Base-by-base conservation (phyloP, 2,797 vertebrate species). In the Myotis myotis region DNA sequence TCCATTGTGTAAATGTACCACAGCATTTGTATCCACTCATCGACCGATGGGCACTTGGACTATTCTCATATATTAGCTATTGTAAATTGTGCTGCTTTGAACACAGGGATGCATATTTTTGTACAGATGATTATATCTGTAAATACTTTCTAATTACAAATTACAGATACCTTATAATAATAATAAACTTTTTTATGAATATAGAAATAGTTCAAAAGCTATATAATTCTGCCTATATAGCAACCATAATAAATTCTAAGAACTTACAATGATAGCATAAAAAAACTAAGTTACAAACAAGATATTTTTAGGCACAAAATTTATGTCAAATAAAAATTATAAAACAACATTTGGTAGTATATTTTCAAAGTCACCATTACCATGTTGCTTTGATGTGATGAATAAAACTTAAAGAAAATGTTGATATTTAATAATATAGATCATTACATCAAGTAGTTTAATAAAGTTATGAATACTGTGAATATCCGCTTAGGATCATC, bases 261-360 rank as follows among this genome's bases (percentile, higher is more conserved):
- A 78, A 66, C 9, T 72, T 82, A 62, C 5, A 82, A 30, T 38
- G 38, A 1, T 62, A 78, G 3, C 23, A 78, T n/a, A 15, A 72
- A 79, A 79, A 81, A 51, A 76, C 25, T 72, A 87, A 74, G 22
- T 57, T 86, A 76, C 5, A 87, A 1, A 53, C 11, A 38, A 75
- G 11, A 75, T 74, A 87, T 19, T 68, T 96, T 93, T 79, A 71
- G 57, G 17, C 0, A 68, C 41, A 87, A 81, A 85, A 79, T 68
- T 5, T 78, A 71, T 60, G 16, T 74, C 3, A 92, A 94, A 86
- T 22, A 87, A 90, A 95, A 62, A 70, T 90, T 38, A 82, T 38
- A 71, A 90, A 78, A 72, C 8, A 70, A 51, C 6, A 60, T 64
- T 75, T 13, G 87, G 19, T 22, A 60, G 53, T 78, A 3, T 57